Base-by-base conservation (phyloP, 2,797 vertebrate genomes). In the Pteropus rufus region DNA sequence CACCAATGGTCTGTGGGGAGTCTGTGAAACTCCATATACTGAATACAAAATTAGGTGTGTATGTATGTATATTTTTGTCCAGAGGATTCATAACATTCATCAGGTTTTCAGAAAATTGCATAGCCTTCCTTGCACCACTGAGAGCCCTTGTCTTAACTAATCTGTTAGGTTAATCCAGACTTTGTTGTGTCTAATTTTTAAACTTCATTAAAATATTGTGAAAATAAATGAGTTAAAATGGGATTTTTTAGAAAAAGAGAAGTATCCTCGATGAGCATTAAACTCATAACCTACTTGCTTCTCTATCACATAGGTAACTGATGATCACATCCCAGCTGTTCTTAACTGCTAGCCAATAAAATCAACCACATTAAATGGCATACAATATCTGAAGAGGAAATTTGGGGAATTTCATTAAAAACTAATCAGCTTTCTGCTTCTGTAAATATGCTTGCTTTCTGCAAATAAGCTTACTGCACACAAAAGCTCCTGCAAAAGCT, bases 21-120 rank as follows among this genome's bases (percentile, higher is more conserved):
- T 95, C 39, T 89, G 21, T 85, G 60, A 89, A 60, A 8, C 29
- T 83, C n/a, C 3, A 52, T 72, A 77, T 91, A 83, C 23, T 36
- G 19, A 93, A 87, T 69, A 6, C 8, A 86, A 82, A 62, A 31
- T 76, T 79, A 58, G 11, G 18, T 52, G 3, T 79, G n/a, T 62
- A 77, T 90, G 15, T 86, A n/a, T 91, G 14, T 79, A 29, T 89
- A 21, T 36, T 95, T 93, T 92, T 90, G 29, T 82, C 5, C 58
- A 64, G 60, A 76, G 36, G 36, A 82, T 93, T 96, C 31, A 81
- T 34, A 85, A 34, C 36, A 62, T 67, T 86, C 18, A 94, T 67
- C 64, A 67, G 41, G 15, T 76, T 95, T 96, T 97, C 44, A 90
- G 49, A 96, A 95, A 92, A 79, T 49, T 85, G 24, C 26, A 26